Conservation (phyloP, 1,140 invertebrate genomes). For the Ganaspis sp. region DNA sequence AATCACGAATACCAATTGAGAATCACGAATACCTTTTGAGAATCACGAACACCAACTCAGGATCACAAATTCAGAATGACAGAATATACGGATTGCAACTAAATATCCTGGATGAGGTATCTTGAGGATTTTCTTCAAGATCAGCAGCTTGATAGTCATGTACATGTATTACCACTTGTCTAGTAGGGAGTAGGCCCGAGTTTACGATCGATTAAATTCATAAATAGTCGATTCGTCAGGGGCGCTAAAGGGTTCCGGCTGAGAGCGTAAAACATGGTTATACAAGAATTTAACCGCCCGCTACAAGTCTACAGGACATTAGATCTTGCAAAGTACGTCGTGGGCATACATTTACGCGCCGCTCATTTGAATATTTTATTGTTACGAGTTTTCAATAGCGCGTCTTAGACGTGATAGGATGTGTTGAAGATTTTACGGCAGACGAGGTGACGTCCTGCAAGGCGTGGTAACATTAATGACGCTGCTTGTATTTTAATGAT, state of each 20-base stretch:
- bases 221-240: slow-evolving; percentile 60
- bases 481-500: slow-evolving; percentile 24
- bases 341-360: not conserved
- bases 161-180: slow-evolving; percentile 43
- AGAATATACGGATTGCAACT: slow-evolving; percentile 24
- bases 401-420: slow-evolving; percentile 40
- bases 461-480: slow-evolving; percentile 25
- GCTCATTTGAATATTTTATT: slow-evolving; percentile 67
- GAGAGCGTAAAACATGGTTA: slow-evolving; percentile 42
- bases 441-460: slow-evolving; percentile 25
- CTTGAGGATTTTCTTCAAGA: slow-evolving; percentile 4
- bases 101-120: slow-evolving; percentile 2
- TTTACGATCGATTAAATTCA: slow-evolving; percentile 67
- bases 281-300: slow-evolving; percentile 42
- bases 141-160: slow-evolving; percentile 15
- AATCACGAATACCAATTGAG: too few relatives aligned
- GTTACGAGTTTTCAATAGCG: slow-evolving; percentile 55
- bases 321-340: slow-evolving; percentile 21
- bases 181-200: slow-evolving; percentile 57
- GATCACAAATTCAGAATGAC: too few relatives aligned
- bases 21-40: too few relatives aligned
- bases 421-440: slow-evolving; percentile 50
- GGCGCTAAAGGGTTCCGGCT: slow-evolving; percentile 41
- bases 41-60: not conserved
- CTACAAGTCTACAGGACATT: slow-evolving; percentile 45